Conservation (phyloP, 2,888 invertebrate genomes). For the Invenusta paracnida region DNA sequence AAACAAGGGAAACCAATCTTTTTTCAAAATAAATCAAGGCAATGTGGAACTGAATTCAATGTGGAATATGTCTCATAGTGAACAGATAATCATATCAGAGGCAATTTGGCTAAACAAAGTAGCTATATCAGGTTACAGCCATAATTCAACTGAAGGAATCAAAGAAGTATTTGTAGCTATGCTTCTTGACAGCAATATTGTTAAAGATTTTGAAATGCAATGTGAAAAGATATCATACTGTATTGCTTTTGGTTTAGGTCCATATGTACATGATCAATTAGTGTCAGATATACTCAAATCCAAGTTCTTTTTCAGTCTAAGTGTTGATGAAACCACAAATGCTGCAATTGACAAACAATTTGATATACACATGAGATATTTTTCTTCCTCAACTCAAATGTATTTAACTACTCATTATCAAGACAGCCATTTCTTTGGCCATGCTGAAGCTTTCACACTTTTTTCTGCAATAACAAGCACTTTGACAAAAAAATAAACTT, state of each 20-base stretch:
- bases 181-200: neutral
- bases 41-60: neutral
- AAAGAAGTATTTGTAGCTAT: neutral
- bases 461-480: neutral
- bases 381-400: neutral
- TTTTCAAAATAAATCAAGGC: neutral
- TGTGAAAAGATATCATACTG: neutral
- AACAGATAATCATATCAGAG: neutral
- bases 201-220: neutral
- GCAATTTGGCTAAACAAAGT: neutral
- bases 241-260: neutral
- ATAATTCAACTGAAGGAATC: neutral
- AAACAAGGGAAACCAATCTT: neutral
- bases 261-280: neutral
- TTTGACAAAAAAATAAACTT: neutral
- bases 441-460: neutral
- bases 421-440: conserved; percentile 1
- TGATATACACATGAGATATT: neutral
- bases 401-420: neutral
- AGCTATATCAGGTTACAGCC: neutral
- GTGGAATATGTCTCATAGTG: neutral
- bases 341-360: neutral
- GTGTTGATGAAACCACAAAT: conserved; percentile 1
- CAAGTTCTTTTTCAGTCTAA: neutral
- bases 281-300: neutral